Evolutionary conservation across 2,888 invertebrate species (phyloP), one percentile per base, ranked within the genome.

Genomic region (Psylliodes chrysocephalus): DNA sequence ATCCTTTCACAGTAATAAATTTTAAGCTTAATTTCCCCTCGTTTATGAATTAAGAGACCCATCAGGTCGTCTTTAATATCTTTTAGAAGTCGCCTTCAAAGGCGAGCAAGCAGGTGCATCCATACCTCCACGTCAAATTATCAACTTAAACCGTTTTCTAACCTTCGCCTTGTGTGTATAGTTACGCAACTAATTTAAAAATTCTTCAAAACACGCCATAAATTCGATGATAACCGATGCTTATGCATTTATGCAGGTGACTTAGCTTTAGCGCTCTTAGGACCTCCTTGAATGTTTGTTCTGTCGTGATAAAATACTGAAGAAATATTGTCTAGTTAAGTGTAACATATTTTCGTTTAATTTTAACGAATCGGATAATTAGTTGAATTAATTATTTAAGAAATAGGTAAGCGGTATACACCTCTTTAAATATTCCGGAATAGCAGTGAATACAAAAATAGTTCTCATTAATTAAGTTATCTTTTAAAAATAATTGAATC

Each of bases 181-280:
- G 35, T 35, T 35, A 35, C 10, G 35, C 35, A 35, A 35, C 3
- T n/a, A 35, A 35, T 14, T 35, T 35, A 35, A 35, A 35, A 35
- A 12, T 35, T 35, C 35, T 35, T 35, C 35, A 35, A 35, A 35
- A 35, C 35, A 35, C 35, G 35, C 35, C 35, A 12, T 35, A 35
- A 35, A 35, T 35, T 35, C 10, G 35, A 35, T 12, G 35, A 35
- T 35, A 30, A 30, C 30, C 30, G 30, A 30, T 30, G 4, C 30
- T 30, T 30, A 30, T 30, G 10, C 14, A 14, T 35, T 35, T 35
- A 12, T 35, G 35, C 35, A 35, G 35, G 35, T 35, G 35, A 35
- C n/a, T 6, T 14, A n/a, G 35, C 35, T 35, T 35, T 35, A 6
- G 33, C 4, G 33, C 6, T 33, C 8, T 33, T 33, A 35, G 12